Conservation (phyloP, 64 coral and sea anemone species). For the Porites lutea region DNA sequence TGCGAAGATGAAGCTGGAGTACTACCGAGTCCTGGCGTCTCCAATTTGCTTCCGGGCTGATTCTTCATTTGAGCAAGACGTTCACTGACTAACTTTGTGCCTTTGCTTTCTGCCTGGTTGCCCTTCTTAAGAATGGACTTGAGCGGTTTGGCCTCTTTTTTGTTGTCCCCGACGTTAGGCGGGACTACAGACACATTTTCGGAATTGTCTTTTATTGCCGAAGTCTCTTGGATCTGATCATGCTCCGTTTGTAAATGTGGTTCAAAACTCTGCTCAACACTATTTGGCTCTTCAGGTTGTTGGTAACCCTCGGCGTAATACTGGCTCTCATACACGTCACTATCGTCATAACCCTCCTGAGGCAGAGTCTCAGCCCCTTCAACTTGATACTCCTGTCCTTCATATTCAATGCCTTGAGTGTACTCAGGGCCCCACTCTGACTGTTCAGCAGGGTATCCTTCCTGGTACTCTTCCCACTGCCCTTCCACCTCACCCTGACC, state of each 20-base stretch:
- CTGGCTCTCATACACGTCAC: slow-evolving; percentile 8
- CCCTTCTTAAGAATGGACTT: slow-evolving; percentile 66
- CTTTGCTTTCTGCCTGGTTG: neutral
- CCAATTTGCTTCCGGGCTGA: neutral
- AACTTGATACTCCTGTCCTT: slow-evolving; percentile 18
- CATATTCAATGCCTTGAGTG: slow-evolving; percentile 14
- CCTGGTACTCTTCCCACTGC: slow-evolving; percentile 30
- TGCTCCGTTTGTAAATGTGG: neutral
- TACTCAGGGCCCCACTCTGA: slow-evolving; percentile 13
- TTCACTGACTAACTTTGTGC: slow-evolving; percentile 44
- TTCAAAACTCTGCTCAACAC: neutral
- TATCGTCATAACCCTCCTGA: neutral
- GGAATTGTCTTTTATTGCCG: neutral
- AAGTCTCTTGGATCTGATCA: neutral
- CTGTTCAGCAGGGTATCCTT: slow-evolving; percentile 14
- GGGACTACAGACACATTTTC: neutral
- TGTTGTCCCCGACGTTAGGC: neutral
- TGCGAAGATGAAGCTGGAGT: neutral
- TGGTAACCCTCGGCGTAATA: neutral
- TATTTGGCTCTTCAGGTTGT: neutral
- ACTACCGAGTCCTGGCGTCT: neutral
- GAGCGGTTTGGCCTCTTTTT: slow-evolving; percentile 39
- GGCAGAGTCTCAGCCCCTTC: neutral
- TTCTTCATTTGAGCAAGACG: slow-evolving; percentile 34
- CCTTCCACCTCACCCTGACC: slow-evolving; percentile 14